phyloP scores from a whole-genome alignment of 53 echinoderm and acorn worm genomes.

The Apostichopus leukothele region DNA sequence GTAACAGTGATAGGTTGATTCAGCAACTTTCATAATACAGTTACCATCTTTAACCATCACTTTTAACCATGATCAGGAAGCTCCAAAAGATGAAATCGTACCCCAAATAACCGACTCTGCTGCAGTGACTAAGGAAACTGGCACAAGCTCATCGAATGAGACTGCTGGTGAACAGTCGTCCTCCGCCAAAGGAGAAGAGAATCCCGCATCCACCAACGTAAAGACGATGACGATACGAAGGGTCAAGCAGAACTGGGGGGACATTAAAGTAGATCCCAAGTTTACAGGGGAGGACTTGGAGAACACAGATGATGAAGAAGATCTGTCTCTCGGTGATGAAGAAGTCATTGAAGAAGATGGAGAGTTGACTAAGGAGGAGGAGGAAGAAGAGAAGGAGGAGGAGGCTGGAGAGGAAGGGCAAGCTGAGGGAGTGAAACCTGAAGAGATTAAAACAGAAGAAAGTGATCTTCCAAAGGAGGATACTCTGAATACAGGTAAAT shows the following conservation, averaged over 20 bases:
- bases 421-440: constrained; percentile 18
- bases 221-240: constrained; percentile 38
- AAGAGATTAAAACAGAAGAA: constrained; percentile 5
- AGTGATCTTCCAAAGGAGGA: neutral
- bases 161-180: neutral
- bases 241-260: constrained; percentile 79
- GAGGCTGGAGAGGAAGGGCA: constrained; percentile 50
- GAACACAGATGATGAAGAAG: constrained; percentile 38
- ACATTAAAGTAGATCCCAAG: constrained; percentile 69
- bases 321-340: constrained; percentile 4
- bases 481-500: neutral
- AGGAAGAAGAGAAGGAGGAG: neutral
- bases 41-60: too few species aligned
- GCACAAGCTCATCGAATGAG: neutral
- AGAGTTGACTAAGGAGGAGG: constrained; percentile 25
- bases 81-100: neutral
- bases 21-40: too few species aligned
- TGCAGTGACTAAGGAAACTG: neutral
- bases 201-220: neutral
- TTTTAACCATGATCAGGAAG: neutral
- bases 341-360: neutral
- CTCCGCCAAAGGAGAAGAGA: neutral
- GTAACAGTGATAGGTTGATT: too few species aligned
- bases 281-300: constrained; percentile 72
- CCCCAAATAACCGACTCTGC: constrained; percentile 6